These are phyloP conservation scores for Erebia ligea DNA, from an alignment of 2,888 invertebrate genomes.

Conservation along the genomic window DNA sequence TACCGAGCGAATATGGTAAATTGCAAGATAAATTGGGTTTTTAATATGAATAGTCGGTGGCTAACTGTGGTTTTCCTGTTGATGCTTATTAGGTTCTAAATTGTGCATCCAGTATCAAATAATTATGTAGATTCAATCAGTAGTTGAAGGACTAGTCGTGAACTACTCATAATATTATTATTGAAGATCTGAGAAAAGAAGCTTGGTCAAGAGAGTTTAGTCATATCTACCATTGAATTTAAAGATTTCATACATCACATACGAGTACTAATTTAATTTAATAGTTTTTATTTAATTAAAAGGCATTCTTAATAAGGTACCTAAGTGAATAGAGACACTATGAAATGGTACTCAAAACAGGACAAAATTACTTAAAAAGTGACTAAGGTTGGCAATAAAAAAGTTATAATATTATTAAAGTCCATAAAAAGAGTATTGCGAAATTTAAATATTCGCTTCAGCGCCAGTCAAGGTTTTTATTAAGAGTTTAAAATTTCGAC, in stretches of 20 bases:
- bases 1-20: constrained; percentile 15
- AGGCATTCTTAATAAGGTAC: too few relatives aligned
- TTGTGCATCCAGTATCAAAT: not conserved
- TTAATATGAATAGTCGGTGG: not conserved
- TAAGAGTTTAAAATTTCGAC: constrained; percentile 34
- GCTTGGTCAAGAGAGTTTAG: not conserved
- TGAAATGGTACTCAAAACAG: not conserved
- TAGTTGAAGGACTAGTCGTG: not conserved
- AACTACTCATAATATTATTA: not conserved
- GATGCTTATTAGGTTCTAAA: not conserved
- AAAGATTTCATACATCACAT: too few relatives aligned
- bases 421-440: constrained; percentile 18
- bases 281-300: too few relatives aligned
- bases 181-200: not conserved
- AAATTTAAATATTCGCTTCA: constrained; percentile 20
- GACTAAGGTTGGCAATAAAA: not conserved
- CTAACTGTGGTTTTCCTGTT: constrained; percentile 11
- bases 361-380: not conserved
- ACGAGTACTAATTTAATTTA: too few relatives aligned
- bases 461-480: constrained; percentile 24
- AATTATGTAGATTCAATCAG: not conserved
- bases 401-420: not conserved
- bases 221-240: too few relatives aligned
- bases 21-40: not conserved
- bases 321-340: not conserved